These are phyloP conservation scores for Xenotilapia longispinis DNA, from an alignment of 2,113 vertebrate genomes.

Conservation along the genomic window DNA sequence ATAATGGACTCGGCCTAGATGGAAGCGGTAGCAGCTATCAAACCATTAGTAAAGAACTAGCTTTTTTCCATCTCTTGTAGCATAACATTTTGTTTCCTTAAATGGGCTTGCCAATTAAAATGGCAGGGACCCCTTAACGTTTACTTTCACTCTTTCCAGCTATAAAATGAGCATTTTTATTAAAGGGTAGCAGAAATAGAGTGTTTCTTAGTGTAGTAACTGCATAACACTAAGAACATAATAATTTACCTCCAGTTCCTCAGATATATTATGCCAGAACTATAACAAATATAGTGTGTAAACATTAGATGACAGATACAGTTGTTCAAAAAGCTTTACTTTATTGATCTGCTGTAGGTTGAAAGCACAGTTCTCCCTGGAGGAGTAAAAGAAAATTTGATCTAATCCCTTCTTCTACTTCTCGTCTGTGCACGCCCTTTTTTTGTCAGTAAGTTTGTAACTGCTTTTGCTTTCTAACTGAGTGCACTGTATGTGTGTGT, in stretches of 20 bases:
- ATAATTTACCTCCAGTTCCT: background rate
- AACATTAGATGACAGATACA: background rate
- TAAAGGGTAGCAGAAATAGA: background rate
- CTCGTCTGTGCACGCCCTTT: background rate
- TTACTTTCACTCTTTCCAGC: background rate
- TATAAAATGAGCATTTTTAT: background rate
- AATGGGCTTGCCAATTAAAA: background rate
- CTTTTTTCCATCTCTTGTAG: background rate
- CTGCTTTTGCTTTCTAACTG: background rate
- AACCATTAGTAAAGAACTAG: background rate
- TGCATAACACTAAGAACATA: background rate
- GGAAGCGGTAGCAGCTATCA: background rate
- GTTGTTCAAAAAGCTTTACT: background rate
- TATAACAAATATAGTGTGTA: background rate
- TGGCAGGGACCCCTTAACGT: background rate
- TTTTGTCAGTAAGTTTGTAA: background rate
- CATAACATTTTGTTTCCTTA: background rate
- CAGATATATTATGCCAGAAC: background rate
- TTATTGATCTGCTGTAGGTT: background rate
- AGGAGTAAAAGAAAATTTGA: background rate
- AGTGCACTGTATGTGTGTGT: background rate
- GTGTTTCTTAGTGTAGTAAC: background rate
- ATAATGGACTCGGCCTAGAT: background rate
- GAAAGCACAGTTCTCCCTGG: background rate
- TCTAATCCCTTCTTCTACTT: background rate